Evolutionary conservation across 2,888 invertebrate species (phyloP).

Genomic region (Empis stercorea): DNA sequence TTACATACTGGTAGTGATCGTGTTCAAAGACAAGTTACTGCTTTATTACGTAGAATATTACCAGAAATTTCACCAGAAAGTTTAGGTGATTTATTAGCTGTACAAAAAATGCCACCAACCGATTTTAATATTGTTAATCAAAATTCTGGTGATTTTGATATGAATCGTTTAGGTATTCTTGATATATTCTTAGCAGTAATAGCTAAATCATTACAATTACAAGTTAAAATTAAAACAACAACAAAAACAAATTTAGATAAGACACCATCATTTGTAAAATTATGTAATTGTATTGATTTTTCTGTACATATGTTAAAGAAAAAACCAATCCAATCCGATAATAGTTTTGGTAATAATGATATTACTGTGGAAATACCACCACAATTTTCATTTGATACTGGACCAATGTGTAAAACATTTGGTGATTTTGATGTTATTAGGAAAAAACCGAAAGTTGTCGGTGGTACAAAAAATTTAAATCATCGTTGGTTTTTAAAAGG

Average conservation of each 20-base stretch:
- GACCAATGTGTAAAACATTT: conserved; percentile 2
- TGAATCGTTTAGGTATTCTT: conserved; percentile 58
- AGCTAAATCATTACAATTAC: conserved; percentile 80
- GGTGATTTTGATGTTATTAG: conserved; percentile 14
- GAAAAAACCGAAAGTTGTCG: conserved; percentile 17
- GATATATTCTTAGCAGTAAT: conserved; percentile 85
- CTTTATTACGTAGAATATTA: conserved; percentile 72
- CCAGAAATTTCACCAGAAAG: conserved; percentile 79
- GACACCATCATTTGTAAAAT: conserved; percentile 32
- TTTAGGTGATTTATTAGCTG: conserved; percentile 63
- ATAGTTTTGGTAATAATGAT: neutral
- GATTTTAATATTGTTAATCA: conserved; percentile 62
- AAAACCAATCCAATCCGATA: neutral
- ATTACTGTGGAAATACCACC: neutral
- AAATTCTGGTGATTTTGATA: conserved; percentile 31
- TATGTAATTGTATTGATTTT: conserved; percentile 32
- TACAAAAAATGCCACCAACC: conserved; percentile 54
- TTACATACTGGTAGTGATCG: conserved; percentile 90
- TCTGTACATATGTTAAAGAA: conserved; percentile 29
- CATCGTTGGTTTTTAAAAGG: conserved; percentile 79
- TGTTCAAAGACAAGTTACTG: conserved; percentile 83
- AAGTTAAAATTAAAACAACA: conserved; percentile 54
- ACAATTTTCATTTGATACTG: conserved; percentile 7
- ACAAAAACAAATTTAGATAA: conserved; percentile 43
- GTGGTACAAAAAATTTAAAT: conserved; percentile 28